phyloP scores from a whole-genome alignment of 2,797 vertebrate genomes.

The Rhadinocentrus ornatus region DNA sequence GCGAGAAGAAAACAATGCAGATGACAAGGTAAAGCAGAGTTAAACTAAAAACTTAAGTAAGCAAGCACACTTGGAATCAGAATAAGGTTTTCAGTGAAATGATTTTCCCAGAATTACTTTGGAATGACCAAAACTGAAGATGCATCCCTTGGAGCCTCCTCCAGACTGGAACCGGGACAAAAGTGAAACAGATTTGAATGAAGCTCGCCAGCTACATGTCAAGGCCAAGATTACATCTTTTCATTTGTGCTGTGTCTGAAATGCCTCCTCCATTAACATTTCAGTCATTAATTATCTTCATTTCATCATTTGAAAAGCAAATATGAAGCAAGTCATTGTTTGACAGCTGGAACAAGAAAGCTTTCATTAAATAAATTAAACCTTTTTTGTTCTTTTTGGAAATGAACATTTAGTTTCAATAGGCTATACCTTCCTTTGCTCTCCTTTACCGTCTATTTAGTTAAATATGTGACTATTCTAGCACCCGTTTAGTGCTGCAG shows the following conservation, averaged over 20 bases:
- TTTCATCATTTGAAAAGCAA: background rate
- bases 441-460: background rate
- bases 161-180: conserved; percentile 41
- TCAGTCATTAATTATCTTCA: conserved; percentile 7
- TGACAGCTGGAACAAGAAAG: background rate
- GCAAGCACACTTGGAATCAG: conserved; percentile 14
- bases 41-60: conserved; percentile 5
- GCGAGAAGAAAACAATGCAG: conserved; percentile 35
- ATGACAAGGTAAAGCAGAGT: conserved; percentile 29
- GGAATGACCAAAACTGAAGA: conserved; percentile 37
- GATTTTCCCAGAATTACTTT: conserved; percentile 12
- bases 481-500: background rate
- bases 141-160: conserved; percentile 26
- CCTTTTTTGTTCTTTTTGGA: background rate
- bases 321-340: conserved; percentile 1
- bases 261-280: conserved; percentile 20
- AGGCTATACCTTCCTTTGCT: background rate
- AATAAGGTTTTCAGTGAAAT: conserved; percentile 9
- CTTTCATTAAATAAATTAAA: background rate
- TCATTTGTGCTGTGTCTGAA: conserved; percentile 25
- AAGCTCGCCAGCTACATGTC: conserved; percentile 30
- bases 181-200: conserved; percentile 48
- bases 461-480: background rate
- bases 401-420: background rate
- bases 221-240: conserved; percentile 38